A percentile compares a stretch with the other conserved stretches of the same genome.
Evolutionary conservation across 2,888 invertebrate genomes (phyloP).

Genomic region (Orthonychiurus folsomi): DNA sequence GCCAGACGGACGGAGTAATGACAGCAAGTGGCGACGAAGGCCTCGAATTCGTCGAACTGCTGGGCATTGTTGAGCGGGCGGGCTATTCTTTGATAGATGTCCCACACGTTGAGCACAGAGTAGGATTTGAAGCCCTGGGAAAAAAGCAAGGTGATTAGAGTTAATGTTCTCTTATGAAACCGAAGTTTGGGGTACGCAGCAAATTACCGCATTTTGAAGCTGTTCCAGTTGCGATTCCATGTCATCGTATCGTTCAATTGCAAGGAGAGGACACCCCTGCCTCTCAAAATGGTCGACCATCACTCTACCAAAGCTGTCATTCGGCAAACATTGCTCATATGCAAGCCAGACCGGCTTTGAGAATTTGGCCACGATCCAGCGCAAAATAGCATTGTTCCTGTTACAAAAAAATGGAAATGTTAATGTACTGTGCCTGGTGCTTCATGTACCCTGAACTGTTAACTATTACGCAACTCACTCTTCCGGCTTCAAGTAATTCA

Average conservation of each 20-base stretch:
- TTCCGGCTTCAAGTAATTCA: slow-evolving; percentile 33
- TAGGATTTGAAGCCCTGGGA: slow-evolving; percentile 9
- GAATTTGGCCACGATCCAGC: slow-evolving; percentile 31
- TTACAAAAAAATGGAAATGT: slow-evolving; percentile 7
- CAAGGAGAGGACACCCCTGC: slow-evolving; percentile 34
- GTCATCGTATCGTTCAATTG: slow-evolving; percentile 24
- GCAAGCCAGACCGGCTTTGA: slow-evolving; percentile 35
- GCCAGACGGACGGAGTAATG: slow-evolving; percentile 37
- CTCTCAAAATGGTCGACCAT: slow-evolving; percentile 36
- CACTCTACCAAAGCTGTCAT: slow-evolving; percentile 35
- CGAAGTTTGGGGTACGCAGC: too few relatives aligned
- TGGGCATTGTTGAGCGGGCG: slow-evolving; percentile 20
- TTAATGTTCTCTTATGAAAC: too few relatives aligned
- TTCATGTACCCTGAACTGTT: not conserved
- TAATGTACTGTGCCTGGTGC: not conserved
- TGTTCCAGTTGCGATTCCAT: slow-evolving; percentile 27
- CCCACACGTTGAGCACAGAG: slow-evolving; percentile 32
- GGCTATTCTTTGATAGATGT: slow-evolving; percentile 29
- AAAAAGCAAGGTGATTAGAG: too few relatives aligned
- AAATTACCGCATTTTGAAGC: slow-evolving; percentile 25
- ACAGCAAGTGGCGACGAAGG: slow-evolving; percentile 33
- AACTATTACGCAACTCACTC: slow-evolving; percentile 28
- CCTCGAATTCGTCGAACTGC: slow-evolving; percentile 38
- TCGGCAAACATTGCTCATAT: slow-evolving; percentile 36
- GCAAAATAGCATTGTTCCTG: slow-evolving; percentile 28